These are phyloP conservation scores for Dermatemys mawii DNA, from an alignment of 2,113 vertebrate genomes.

Conservation along the genomic window DNA sequence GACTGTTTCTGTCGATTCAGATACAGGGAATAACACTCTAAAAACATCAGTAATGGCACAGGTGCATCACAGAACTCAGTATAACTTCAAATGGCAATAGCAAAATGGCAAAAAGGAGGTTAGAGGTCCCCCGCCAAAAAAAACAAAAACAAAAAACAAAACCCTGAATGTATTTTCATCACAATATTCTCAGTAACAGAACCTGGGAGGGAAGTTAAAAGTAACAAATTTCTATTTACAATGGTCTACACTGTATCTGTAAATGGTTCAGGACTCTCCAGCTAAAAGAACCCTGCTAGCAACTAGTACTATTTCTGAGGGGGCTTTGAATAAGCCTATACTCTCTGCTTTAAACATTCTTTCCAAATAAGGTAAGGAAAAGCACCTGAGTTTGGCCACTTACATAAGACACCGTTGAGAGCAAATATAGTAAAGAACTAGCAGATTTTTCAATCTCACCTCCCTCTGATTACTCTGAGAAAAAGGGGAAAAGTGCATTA, in stretches of 20 bases:
- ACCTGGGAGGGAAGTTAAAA: not conserved
- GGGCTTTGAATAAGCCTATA: not conserved
- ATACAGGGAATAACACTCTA: not conserved
- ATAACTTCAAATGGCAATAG: not conserved
- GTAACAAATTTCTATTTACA: not conserved
- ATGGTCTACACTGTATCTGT: not conserved
- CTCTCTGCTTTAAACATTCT: not conserved
- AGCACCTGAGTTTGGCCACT: not conserved
- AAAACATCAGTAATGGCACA: not conserved
- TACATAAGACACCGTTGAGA: not conserved
- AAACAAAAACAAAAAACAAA: not conserved
- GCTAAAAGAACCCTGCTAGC: not conserved
- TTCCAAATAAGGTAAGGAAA: not conserved
- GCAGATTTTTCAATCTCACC: not conserved
- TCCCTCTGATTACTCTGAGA: not conserved
- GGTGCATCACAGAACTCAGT: not conserved
- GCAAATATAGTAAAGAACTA: not conserved
- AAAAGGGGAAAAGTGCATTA: not conserved
- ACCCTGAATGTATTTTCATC: not conserved
- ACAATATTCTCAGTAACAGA: not conserved
- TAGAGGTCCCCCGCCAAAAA: not conserved
- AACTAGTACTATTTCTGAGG: not conserved
- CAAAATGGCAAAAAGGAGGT: not conserved
- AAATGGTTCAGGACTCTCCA: not conserved
- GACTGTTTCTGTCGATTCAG: not conserved